Percentiles rank a stretch among this genome's conserved stretches.
These are phyloP conservation scores for Nymphicus hollandicus DNA, from an alignment of 2,113 vertebrate genomes.

Conservation along the genomic window DNA sequence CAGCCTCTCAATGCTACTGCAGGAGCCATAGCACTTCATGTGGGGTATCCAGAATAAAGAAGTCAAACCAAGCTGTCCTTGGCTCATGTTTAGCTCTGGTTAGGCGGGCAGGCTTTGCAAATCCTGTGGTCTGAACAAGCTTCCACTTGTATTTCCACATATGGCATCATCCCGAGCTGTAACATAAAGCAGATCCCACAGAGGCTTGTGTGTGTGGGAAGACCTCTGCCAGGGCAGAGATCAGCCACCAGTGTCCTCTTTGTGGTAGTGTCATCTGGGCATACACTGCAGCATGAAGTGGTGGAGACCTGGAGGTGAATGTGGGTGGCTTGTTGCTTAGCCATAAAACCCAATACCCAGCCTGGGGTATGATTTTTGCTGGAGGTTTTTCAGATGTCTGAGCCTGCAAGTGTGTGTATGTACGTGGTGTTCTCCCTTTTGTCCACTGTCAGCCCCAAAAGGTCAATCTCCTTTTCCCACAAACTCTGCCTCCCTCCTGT, in stretches of 20 bases:
- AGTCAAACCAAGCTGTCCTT: constrained; percentile 14
- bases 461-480: background rate
- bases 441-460: background rate
- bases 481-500: background rate
- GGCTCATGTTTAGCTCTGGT: background rate
- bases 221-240: background rate
- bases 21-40: background rate
- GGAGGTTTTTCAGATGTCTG: background rate
- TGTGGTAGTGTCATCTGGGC: background rate
- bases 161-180: accelerated
- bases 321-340: background rate
- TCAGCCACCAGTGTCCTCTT: background rate
- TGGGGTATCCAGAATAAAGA: background rate
- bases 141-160: constrained; percentile 24
- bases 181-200: background rate
- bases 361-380: background rate
- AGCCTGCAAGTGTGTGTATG: background rate
- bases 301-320: background rate
- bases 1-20: background rate
- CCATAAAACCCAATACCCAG: background rate
- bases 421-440: background rate
- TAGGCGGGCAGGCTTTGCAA: constrained; percentile 7
- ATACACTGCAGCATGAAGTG: background rate
- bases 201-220: background rate
- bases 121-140: constrained; percentile 13